Evolutionary conservation across 1,140 invertebrate genomes (phyloP), one percentile per base, ranked within the genome.

Genomic region (Rhysida immarginata): DNA sequence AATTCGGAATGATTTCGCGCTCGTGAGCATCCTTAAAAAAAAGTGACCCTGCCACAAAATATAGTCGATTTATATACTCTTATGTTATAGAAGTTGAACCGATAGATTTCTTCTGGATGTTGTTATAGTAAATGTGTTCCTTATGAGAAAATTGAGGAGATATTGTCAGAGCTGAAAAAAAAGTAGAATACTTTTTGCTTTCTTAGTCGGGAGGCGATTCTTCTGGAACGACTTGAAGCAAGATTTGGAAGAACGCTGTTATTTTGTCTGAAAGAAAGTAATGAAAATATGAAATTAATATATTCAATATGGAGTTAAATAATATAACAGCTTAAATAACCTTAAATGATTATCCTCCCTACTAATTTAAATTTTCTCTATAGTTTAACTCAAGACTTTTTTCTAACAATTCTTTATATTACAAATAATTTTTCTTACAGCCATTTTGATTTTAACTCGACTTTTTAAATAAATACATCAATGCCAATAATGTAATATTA

Each of bases 161-260:
- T n/a, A 5, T 46, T 5, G 8, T 5, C 23, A 11, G 11, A 11
- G 5, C 23, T 11, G 44, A 20, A 23, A n/a, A 11, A 8, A 3
- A 20, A 20, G 18, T 20, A 46, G 20, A 46, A 11, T 46, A 11
- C 5, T 46, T n/a, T 11, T 11, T 11, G 23, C 29, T 35, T 11
- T 11, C 26, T 51, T 56, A 56, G n/a, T 56, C 55, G 5, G 27
- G 55, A 18, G 45, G 2, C 2, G 26, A 3, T 21, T 56, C 53
- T 58, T 88, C 90, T 60, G 90, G 89, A 53, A 88, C 89, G 59
- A 94, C 88, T 72, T 93, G 86, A 65, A 93, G 74, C 61, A 92
- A 72, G 74, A 91, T 81, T 76, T 93, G 90, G 64, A 90, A 78
- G 73, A 91, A 92, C 60, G 84, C 81, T 58, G 90, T 93, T 59